Percentiles rank a stretch among this genome's conserved stretches.
These are phyloP conservation scores for Rhabditophanes sp. DNA, from an alignment of 2,888 invertebrate genomes.

Conservation along the genomic window DNA sequence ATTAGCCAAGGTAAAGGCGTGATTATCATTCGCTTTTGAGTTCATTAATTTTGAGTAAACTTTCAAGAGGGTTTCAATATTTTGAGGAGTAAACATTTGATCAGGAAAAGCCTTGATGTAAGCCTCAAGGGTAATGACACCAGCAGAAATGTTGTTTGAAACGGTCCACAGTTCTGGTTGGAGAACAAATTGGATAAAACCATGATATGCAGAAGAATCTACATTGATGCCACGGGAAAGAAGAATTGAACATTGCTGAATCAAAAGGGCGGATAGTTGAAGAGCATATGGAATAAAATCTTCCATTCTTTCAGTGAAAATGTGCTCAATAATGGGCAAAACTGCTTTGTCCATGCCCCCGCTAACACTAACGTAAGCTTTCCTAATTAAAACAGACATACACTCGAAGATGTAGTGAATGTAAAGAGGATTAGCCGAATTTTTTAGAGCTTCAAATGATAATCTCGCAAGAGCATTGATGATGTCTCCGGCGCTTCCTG, in stretches of 20 bases:
- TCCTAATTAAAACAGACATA: conserved; percentile 56
- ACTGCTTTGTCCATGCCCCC: conserved; percentile 59
- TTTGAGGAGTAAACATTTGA: conserved; percentile 54
- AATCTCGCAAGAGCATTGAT: conserved; percentile 20
- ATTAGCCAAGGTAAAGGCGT: conserved; percentile 79
- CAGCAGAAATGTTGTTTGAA: conserved; percentile 75
- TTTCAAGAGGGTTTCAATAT: conserved; percentile 57
- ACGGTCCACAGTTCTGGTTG: conserved; percentile 82
- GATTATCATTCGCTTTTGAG: conserved; percentile 82
- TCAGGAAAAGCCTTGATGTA: conserved; percentile 58
- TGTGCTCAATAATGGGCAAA: conserved; percentile 84
- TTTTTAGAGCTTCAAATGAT: conserved; percentile 21
- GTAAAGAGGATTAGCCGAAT: conserved; percentile 78
- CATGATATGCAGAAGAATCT: conserved; percentile 62
- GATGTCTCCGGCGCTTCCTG: conserved; percentile 12
- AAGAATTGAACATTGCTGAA: conserved; percentile 12
- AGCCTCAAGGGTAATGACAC: conserved; percentile 75
- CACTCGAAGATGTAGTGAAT: conserved; percentile 96
- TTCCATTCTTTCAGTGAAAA: conserved; percentile 62
- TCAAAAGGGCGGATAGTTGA: conserved; percentile 51
- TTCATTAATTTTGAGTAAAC: conserved; percentile 90
- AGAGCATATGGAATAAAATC: conserved; percentile 97
- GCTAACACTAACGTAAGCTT: conserved; percentile 25
- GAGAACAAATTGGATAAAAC: conserved; percentile 71
- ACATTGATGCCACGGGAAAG: conserved; percentile 21